Conservation (phyloP, 2,797 vertebrate species). For the Sebastes matsubarae region DNA sequence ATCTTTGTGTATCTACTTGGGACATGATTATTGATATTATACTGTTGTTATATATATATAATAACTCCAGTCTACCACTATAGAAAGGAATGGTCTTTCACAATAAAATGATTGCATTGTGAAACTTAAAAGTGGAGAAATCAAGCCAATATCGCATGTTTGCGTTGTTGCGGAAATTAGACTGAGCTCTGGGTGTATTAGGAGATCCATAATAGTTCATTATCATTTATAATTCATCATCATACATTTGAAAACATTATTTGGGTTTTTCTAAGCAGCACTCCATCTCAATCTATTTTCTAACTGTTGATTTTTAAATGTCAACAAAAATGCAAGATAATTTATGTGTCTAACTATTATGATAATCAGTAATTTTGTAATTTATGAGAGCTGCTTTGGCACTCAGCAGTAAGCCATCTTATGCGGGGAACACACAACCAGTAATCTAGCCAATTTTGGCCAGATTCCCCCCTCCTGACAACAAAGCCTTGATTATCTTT, state of each 20-base stretch:
- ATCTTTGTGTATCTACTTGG: neutral
- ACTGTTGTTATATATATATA: neutral
- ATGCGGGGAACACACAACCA: no score
- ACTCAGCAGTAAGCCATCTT: neutral
- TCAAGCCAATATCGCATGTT: neutral
- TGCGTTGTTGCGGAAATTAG: neutral
- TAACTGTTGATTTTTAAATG: neutral
- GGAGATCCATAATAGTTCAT: neutral
- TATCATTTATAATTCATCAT: neutral
- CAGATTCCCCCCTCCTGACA: no score
- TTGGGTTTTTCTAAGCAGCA: neutral
- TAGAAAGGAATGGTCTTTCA: neutral
- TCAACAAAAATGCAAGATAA: neutral
- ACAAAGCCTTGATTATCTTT: no score
- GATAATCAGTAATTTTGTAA: neutral
- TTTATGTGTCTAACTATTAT: neutral
- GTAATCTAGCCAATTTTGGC: no score
- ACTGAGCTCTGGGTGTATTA: neutral
- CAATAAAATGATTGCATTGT: neutral
- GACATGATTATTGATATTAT: neutral
- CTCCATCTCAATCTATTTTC: neutral
- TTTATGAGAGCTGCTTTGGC: neutral
- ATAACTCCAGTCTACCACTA: no score
- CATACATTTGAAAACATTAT: neutral
- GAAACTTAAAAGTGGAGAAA: neutral